Evolutionary conservation across 2,113 vertebrate species (phyloP).

Genomic region (Mystacornis crossleyi): DNA sequence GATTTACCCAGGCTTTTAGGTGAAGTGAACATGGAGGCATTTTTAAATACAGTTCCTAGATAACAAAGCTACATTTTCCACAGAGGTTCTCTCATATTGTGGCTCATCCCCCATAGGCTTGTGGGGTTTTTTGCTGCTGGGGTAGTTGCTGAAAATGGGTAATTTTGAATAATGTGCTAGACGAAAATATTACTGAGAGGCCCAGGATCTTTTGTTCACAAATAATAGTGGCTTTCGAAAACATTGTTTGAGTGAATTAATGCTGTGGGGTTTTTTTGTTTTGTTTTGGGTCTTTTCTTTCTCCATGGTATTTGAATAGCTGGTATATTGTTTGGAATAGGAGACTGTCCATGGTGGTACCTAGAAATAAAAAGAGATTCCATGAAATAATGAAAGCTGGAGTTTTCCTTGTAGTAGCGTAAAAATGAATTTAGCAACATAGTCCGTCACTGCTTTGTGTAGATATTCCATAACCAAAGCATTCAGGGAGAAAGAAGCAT

Average conservation of each 20-base stretch:
- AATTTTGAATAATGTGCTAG: neutral
- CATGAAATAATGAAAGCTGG: neutral
- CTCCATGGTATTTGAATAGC: neutral
- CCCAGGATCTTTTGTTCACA: neutral
- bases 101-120: neutral
- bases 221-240: neutral
- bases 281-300: neutral
- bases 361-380: neutral
- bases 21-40: neutral
- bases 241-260: neutral
- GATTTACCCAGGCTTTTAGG: neutral
- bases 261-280: neutral
- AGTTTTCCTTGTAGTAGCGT: neutral
- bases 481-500: neutral
- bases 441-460: neutral
- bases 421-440: neutral
- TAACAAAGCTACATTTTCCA: neutral
- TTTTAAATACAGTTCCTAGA: neutral
- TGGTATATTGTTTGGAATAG: slow-evolving; percentile 21
- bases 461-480: neutral
- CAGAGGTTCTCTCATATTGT: neutral
- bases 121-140: neutral
- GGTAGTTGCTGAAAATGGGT: neutral
- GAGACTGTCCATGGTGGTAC: slow-evolving; percentile 1
- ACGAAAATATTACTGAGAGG: neutral